Conservation (phyloP, 2,113 vertebrate genomes). For the Dicaeum eximium region DNA sequence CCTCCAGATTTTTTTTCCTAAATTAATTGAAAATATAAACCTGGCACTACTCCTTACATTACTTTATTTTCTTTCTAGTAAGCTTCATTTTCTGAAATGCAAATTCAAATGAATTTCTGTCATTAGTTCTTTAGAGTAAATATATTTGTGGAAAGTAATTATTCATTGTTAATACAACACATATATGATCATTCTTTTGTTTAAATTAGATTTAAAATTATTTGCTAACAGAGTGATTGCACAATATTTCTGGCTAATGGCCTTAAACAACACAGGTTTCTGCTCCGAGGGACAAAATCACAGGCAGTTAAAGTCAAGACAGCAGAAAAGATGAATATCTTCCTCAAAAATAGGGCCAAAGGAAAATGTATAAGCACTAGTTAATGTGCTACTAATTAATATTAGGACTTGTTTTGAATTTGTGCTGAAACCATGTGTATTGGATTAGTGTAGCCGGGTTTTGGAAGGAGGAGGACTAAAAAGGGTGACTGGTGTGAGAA, state of each 20-base stretch:
- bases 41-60: rapidly evolving
- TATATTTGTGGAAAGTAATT: neutral
- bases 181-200: neutral
- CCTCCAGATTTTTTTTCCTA: neutral
- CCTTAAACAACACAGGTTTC: neutral
- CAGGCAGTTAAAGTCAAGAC: neutral
- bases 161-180: neutral
- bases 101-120: neutral
- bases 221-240: neutral
- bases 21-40: neutral
- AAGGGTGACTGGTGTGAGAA: neutral
- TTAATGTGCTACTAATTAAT: neutral
- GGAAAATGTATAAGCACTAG: neutral
- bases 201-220: neutral
- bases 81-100: neutral
- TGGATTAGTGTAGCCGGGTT: neutral
- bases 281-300: neutral
- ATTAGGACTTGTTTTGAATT: neutral
- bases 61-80: neutral
- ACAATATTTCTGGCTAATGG: neutral
- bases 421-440: neutral
- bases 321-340: neutral
- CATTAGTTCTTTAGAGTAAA: neutral
- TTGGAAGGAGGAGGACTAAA: neutral
- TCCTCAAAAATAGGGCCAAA: neutral